Evolutionary conservation across 2,113 vertebrate genomes (phyloP).

Genomic region (Bufo bufo): DNA sequence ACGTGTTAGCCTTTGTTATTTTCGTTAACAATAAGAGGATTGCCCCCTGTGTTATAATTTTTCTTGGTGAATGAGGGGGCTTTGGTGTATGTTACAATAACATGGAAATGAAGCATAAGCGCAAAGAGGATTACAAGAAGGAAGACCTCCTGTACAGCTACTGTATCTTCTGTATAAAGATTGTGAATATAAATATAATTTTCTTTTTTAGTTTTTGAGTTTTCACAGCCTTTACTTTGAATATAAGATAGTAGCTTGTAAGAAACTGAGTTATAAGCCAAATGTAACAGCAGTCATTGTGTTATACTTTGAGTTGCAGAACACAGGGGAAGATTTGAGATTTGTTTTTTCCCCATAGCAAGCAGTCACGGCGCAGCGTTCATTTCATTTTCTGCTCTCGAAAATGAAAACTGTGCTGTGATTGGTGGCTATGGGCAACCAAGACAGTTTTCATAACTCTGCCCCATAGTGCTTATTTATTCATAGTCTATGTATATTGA

Average conservation of each 20-base stretch:
- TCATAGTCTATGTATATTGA: conserved; percentile 30
- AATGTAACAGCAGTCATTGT: not conserved
- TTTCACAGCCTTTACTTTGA: conserved; percentile 30
- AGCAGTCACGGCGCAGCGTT: too few species aligned
- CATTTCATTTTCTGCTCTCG: too few species aligned
- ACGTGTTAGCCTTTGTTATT: conserved; percentile 14
- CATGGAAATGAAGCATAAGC: conserved; percentile 31
- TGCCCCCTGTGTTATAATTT: conserved; percentile 5
- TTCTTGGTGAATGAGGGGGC: conserved; percentile 8
- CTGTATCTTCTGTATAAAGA: conserved; percentile 59
- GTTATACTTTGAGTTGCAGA: not conserved
- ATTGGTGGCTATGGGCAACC: too few species aligned
- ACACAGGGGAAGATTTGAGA: too few species aligned
- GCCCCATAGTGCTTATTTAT: conserved; percentile 34
- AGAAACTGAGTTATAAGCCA: conserved; percentile 11
- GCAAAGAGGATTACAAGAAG: conserved; percentile 8
- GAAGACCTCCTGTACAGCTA: conserved; percentile 55
- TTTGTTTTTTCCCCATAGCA: too few species aligned
- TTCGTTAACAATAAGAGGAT: not conserved
- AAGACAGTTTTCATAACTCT: too few species aligned
- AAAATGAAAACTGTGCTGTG: too few species aligned
- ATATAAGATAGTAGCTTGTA: conserved; percentile 27
- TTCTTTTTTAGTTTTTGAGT: conserved; percentile 43
- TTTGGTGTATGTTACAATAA: conserved; percentile 53
- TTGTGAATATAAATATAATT: conserved; percentile 54